These are phyloP conservation scores for Apodemia zela DNA, from an alignment of 2,888 invertebrate species.

Conservation along the genomic window DNA sequence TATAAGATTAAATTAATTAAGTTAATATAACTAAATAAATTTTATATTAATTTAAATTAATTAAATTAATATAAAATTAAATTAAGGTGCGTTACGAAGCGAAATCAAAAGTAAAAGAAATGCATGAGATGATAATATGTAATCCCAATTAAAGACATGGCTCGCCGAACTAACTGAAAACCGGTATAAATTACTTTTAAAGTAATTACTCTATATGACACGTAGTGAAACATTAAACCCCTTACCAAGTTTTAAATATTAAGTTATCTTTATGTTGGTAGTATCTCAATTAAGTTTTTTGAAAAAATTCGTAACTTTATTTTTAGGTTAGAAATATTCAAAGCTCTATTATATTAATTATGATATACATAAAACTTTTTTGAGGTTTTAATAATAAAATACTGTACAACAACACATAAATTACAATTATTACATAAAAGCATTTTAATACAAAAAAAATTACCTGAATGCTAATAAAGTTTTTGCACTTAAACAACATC, in stretches of 20 bases:
- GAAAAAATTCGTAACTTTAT: background rate
- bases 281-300: background rate
- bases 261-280: background rate
- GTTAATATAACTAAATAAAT: too few species aligned
- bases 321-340: background rate
- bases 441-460: background rate
- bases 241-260: background rate
- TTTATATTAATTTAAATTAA: too few species aligned
- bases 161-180: background rate
- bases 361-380: background rate
- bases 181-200: slow-evolving; percentile 1
- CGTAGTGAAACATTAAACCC: background rate
- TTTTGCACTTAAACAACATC: slow-evolving; percentile 2
- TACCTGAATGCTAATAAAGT: background rate
- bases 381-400: background rate
- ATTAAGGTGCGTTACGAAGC: too few species aligned
- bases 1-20: too few species aligned
- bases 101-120: background rate
- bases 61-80: too few species aligned
- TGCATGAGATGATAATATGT: background rate
- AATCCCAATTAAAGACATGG: background rate
- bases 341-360: background rate
- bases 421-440: background rate
- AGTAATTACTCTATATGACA: background rate
- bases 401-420: background rate